Percentiles rank a stretch among this genome's conserved stretches.
phyloP scores from a whole-genome alignment of 2,888 invertebrate genomes.

The Drosophila fulvimacula region DNA sequence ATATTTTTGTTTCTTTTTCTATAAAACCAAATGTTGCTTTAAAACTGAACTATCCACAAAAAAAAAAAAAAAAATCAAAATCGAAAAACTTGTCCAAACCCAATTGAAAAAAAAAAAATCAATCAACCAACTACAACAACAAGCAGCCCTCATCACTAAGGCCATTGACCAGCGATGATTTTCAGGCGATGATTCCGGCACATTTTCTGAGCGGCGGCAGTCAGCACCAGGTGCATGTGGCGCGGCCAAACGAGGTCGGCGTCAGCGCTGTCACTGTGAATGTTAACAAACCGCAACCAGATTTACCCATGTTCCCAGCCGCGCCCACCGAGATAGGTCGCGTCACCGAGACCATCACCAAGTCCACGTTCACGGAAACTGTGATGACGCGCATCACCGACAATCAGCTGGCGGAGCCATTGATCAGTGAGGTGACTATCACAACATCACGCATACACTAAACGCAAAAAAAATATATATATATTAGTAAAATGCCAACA shows the following conservation, averaged over 20 bases:
- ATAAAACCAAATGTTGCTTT: slow-evolving; percentile 64
- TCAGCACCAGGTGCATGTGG: slow-evolving; percentile 86
- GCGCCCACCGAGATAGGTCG: slow-evolving; percentile 93
- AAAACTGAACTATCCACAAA: slow-evolving; percentile 54
- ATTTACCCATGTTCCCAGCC: slow-evolving; percentile 91
- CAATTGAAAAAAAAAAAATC: slow-evolving; percentile 22
- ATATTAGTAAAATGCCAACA: slow-evolving; percentile 26
- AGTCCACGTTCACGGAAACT: slow-evolving; percentile 97
- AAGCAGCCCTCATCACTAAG: slow-evolving; percentile 86
- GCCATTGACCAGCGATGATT: slow-evolving; percentile 96
- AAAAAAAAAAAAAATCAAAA: slow-evolving; percentile 16
- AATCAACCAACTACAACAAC: slow-evolving; percentile 18
- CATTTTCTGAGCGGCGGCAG: slow-evolving; percentile 95
- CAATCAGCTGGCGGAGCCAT: slow-evolving; percentile 93
- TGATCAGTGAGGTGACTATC: slow-evolving; percentile 93
- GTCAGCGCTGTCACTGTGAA: slow-evolving; percentile 91
- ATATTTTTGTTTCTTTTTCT: slow-evolving; percentile 81
- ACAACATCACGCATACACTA: slow-evolving; percentile 81
- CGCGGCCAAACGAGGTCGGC: slow-evolving; percentile 83
- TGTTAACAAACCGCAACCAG: slow-evolving; percentile 90
- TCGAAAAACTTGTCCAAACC: slow-evolving; percentile 45
- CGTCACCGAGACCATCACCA: slow-evolving; percentile 97
- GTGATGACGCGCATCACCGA: slow-evolving; percentile 97
- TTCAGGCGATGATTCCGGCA: slow-evolving; percentile 97
- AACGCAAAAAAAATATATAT: slow-evolving; percentile 52